Base-by-base conservation (phyloP, 2,888 invertebrate genomes). In the Clitarchus hookeri region DNA sequence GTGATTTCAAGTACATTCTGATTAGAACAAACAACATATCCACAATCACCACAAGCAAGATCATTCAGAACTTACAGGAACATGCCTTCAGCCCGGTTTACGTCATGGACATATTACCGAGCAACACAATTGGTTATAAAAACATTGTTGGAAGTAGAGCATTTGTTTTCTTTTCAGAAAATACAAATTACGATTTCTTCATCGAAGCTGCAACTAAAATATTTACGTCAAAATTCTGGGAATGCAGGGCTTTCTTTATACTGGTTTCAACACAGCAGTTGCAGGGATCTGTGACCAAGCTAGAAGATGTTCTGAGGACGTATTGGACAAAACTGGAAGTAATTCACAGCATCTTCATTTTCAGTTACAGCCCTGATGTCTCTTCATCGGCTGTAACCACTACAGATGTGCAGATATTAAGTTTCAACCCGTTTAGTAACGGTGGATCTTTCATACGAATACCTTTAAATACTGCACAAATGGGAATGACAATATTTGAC, bases 241-340 rank as follows among this genome's bases (percentile, higher is more conserved):
- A 65, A 16, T 4, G 23, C n/a, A 6, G 0, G n/a, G 0, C 65
- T 23, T 65, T n/a, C n/a, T 19, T 65, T n/a, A 8, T 65, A 19
- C 65, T 65, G 13, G 19, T 65, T 0, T 65, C 16, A 65, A 23
- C 65, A 11, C 0, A 0, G 0, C 65, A n/a, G 65, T 8, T 23
- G 65, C n/a, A 16, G 8, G 65, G 65, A 16, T 65, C 65, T 3
- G 16, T 8, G 8, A 23, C 11, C 8, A 65, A 65, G 65, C 11
- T 65, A 11, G 65, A 65, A 65, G n/a, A 23, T 65, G 16, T 65
- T 65, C 65, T 65, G n/a, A 65, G 65, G 16, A 65, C 16, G 65
- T 65, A n/a, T 19, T 65, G 65, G 65, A 65, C 65, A 65, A 65
- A 65, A 65, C 65, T 65, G 65, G 65, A 65, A 65, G 16, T 65